Evolutionary conservation across 2,113 vertebrate genomes (phyloP), one percentile per base, ranked within the genome.

Genomic region (Panthera tigris): DNA sequence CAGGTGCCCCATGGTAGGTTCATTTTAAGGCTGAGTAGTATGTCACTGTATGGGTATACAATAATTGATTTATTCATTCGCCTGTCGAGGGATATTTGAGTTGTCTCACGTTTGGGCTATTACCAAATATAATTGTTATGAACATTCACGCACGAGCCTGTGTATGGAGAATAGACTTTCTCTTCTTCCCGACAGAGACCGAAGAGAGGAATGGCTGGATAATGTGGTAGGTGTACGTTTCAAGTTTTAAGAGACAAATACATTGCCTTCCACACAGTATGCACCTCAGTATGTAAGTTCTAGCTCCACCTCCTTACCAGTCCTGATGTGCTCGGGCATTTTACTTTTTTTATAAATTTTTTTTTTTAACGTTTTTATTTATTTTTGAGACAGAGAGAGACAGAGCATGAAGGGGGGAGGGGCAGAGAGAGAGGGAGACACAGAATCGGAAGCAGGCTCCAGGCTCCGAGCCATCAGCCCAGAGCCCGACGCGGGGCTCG

Each of bases 231-330:
- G 29, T 5, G 2, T 3, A 3, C 33, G 13, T 39, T 33, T 41
- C 73, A 3, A 4, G 7, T 45, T 93, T 88, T 31, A 80, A 52
- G 96, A 57, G 36, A 10, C 5, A 3, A 25, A 31, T 6, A 4
- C 0, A 11, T 1, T 19, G 29, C 74, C 68, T 92, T 73, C 61
- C 4, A 16, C 52, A 78, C 52, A 21, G 73, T 18, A 8, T 19
- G 5, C 15, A 14, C 5, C 0, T 25, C 25, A 7, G 68, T 1
- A 19, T 33, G 7, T n/a, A 4, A 21, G 18, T 50, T 63, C 78
- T 68, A 12, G 19, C 29, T 18, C 33, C 4, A 15, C 1, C 4
- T 39, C 21, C 23, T 71, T 65, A 19, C 27, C 50, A 5, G 3
- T 23, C 11, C 36, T 36, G 16, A 8, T 71, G 1, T 63, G 55